Base-by-base conservation (phyloP, 2,113 vertebrate species). In the Aptenodytes forsteri region DNA sequence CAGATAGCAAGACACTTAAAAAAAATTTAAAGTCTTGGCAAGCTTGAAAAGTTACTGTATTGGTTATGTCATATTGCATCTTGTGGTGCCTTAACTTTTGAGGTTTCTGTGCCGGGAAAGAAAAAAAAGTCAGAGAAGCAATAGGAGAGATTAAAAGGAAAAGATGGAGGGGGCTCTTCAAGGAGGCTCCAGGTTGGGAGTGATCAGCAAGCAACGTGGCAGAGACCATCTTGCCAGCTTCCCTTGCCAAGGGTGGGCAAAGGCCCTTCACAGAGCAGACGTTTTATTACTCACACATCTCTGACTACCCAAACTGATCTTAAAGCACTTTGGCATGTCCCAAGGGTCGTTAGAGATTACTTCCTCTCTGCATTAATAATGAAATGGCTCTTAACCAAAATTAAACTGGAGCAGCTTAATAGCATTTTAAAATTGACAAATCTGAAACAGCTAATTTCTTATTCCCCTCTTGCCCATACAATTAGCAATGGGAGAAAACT, bases 1-100 rank as follows among this genome's bases (percentile, higher is more conserved):
- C 98, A 98, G 94, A 97, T 96, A 98, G 93, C 97, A 98, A 98
- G 98, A 97, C 97, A 95, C 97, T 97, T 88, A 49, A 49, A 94
- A 65, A 71, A 76, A 91, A 67, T 89, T 75, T 92, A 34, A 96
- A 95, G 86, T 54, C 95, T 97, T 98, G 97, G 97, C 97, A 96
- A 96, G 97, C 95, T 88, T 15, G 80, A 91, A 97, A 98, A 98
- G 96, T 97, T 98, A 91, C 85, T 96, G 72, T 79, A 94, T 98
- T 27, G 90, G 96, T 95, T 97, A 93, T 97, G 96, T 98, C 98
- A 98, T 81, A 91, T 78, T 64, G 95, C 95, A 97, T 89, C 93
- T 95, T 44, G 92, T 90, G 95, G 66, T 54, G 87, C 62, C 66
- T 92, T 73, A 69, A 83, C 54, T 96, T 75, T 2, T 7, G 52